phyloP scores from a whole-genome alignment of 1,140 invertebrate species.

The Drosophila micromelanica region DNA sequence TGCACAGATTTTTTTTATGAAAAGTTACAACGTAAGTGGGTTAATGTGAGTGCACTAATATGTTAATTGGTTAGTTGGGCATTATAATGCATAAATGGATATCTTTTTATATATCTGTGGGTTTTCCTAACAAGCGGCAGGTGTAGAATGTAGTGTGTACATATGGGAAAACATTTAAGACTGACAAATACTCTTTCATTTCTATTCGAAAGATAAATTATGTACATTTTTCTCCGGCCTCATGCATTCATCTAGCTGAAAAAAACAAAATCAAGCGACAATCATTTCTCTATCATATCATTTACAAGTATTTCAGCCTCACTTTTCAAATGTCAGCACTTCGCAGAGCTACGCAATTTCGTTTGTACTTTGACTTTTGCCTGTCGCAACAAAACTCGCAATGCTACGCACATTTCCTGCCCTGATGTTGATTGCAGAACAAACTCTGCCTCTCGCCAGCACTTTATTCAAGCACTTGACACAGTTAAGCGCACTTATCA shows the following conservation, averaged over 20 bases:
- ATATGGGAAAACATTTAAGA: no score
- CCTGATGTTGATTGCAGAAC: constrained; percentile 62
- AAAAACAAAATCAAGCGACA: constrained; percentile 12
- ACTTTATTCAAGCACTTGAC: constrained; percentile 56
- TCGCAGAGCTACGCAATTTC: constrained; percentile 18
- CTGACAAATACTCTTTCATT: background rate
- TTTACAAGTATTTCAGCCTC: constrained; percentile 36
- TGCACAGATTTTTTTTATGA: constrained; percentile 15
- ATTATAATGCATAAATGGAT: background rate
- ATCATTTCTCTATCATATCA: constrained; percentile 41
- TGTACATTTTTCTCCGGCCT: background rate
- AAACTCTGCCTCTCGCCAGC: constrained; percentile 23
- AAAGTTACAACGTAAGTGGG: constrained; percentile 14
- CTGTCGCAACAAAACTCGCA: constrained; percentile 50
- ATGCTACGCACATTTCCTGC: constrained; percentile 63
- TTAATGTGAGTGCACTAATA: constrained; percentile 45
- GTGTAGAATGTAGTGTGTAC: no score
- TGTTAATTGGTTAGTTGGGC: constrained; percentile 46
- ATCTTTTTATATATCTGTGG: no score
- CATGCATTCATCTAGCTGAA: background rate
- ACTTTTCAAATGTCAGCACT: constrained; percentile 39
- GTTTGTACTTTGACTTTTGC: constrained; percentile 50
- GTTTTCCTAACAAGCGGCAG: background rate
- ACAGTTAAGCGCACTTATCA: constrained; percentile 62
- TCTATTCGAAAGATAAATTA: background rate